Evolutionary conservation across 2,888 invertebrate genomes (phyloP).

Genomic region (Anarsia innoxiella): DNA sequence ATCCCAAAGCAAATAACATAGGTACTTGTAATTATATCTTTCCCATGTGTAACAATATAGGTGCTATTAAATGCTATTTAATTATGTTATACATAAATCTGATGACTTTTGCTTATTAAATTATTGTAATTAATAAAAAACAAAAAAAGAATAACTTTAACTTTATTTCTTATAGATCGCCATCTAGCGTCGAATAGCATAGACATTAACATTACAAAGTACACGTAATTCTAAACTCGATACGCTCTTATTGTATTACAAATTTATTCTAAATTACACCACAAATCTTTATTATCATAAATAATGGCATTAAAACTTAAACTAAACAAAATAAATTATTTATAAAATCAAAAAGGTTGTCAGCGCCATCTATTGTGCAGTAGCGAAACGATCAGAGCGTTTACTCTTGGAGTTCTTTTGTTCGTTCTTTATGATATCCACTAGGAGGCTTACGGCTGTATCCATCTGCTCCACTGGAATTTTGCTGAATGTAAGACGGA

Average conservation of each 20-base stretch:
- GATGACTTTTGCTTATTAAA: too few species aligned
- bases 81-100: too few species aligned
- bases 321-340: not conserved
- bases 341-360: not conserved
- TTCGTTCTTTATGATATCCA: conserved; percentile 77
- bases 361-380: conserved; percentile 34
- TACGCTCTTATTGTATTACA: not conserved
- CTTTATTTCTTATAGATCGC: conserved; percentile 12
- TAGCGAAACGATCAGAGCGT: conserved; percentile 34
- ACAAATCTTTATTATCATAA: not conserved
- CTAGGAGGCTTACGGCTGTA: conserved; percentile 74
- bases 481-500: conserved; percentile 83
- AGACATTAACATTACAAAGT: conserved; percentile 26
- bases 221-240: not conserved
- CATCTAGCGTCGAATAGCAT: conserved; percentile 33
- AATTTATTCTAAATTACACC: not conserved
- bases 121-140: too few species aligned
- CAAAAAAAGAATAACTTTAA: too few species aligned
- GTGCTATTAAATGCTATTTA: too few species aligned
- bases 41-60: too few species aligned
- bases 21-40: too few species aligned
- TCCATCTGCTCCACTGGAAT: conserved; percentile 79
- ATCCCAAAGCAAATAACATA: too few species aligned
- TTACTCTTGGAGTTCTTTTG: conserved; percentile 38
- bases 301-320: not conserved